Percentiles rank a stretch among this genome's conserved stretches.
Evolutionary conservation across 2,888 invertebrate species (phyloP).

Genomic region (Teinopalpus imperialis): DNA sequence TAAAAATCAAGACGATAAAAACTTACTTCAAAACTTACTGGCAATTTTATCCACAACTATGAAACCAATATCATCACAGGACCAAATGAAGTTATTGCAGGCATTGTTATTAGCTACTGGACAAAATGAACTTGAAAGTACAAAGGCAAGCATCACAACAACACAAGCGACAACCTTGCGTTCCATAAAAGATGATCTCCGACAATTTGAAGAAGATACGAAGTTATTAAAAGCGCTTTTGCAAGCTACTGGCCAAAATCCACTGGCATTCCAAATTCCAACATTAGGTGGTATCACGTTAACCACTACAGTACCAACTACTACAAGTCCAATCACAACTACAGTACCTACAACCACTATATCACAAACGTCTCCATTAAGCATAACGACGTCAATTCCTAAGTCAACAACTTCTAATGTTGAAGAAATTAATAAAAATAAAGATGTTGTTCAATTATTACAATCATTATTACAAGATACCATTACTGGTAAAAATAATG

Average conservation of each 20-base stretch:
- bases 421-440: conserved; percentile 61
- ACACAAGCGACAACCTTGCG: conserved; percentile 54
- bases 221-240: conserved; percentile 68
- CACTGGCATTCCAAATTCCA: conserved; percentile 62
- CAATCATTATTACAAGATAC: conserved; percentile 70
- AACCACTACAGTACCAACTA: conserved; percentile 31
- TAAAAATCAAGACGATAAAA: conserved; percentile 13
- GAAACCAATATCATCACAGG: conserved; percentile 26
- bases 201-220: conserved; percentile 73
- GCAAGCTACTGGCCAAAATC: conserved; percentile 69
- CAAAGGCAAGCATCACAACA: conserved; percentile 36
- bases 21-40: conserved; percentile 13
- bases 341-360: conserved; percentile 29
- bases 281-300: conserved; percentile 46
- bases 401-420: conserved; percentile 47
- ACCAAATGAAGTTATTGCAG: conserved; percentile 55
- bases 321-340: conserved; percentile 37
- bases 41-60: conserved; percentile 38
- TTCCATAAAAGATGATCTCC: conserved; percentile 70
- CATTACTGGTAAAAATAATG: conserved; percentile 50
- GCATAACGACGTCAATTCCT: conserved; percentile 37
- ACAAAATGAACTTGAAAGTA: conserved; percentile 41
- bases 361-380: conserved; percentile 36
- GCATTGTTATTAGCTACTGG: conserved; percentile 52
- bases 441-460: conserved; percentile 68